These are phyloP conservation scores for Aphelocoma coerulescens DNA, from an alignment of 2,113 vertebrate species.

Conservation along the genomic window DNA sequence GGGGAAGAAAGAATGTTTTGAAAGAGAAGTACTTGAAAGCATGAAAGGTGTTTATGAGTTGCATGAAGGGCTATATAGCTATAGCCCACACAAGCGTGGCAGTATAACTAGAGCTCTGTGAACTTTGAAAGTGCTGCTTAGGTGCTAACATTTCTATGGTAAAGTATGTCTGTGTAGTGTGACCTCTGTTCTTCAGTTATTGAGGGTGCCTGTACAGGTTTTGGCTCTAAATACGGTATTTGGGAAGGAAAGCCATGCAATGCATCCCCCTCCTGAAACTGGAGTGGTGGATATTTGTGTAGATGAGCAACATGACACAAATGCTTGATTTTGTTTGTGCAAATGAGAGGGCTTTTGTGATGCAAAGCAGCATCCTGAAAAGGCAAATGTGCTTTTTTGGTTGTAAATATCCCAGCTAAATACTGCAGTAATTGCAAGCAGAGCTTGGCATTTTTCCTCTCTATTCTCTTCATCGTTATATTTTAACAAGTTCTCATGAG, in stretches of 20 bases:
- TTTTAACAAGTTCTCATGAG: conserved; percentile 73
- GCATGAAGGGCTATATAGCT: background rate
- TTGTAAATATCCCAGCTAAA: conserved; percentile 59
- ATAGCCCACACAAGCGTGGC: background rate
- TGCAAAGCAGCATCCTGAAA: conserved; percentile 65
- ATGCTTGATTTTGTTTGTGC: conserved; percentile 65
- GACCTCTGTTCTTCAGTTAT: background rate
- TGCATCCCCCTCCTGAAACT: background rate
- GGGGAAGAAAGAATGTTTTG: background rate
- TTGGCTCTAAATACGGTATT: background rate
- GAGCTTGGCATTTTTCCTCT: conserved; percentile 50
- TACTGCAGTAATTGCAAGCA: conserved; percentile 67
- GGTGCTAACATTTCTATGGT: background rate
- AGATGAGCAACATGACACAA: conserved; percentile 40
- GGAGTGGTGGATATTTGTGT: conserved; percentile 49
- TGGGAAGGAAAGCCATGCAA: background rate
- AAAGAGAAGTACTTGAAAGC: background rate
- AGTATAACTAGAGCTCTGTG: background rate
- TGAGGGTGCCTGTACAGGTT: background rate
- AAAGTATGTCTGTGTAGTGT: background rate
- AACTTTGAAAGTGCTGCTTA: background rate
- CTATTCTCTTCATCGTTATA: conserved; percentile 64
- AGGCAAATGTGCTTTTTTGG: conserved; percentile 51
- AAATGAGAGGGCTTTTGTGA: conserved; percentile 65
- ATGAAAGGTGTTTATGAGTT: background rate